Percentiles rank a stretch among this genome's conserved stretches.
Conservation (phyloP, 1,140 invertebrate genomes). For the Acromyrmex charruanus region DNA sequence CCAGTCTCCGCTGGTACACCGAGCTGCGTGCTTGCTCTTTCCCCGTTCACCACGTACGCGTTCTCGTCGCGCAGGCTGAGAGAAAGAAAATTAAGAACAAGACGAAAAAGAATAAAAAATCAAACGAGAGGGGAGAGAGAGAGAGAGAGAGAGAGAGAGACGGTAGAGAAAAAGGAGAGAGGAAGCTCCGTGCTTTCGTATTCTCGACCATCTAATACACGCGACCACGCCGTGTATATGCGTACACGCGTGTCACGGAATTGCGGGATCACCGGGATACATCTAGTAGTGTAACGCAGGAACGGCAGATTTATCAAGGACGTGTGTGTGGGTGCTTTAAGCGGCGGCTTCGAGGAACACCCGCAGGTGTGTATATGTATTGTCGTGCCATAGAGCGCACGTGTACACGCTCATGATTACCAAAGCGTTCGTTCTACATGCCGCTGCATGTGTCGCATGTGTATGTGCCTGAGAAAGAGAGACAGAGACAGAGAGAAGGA, state of each 20-base stretch:
- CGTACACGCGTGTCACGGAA: conserved; percentile 30
- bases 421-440: conserved; percentile 1
- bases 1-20: conserved; percentile 79
- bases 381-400: conserved; percentile 50
- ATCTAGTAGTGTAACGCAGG: conserved; percentile 34
- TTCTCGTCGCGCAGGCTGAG: conserved; percentile 42
- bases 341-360: conserved; percentile 62
- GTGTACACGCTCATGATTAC: conserved; percentile 30
- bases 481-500: no score
- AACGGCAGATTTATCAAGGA: conserved; percentile 39
- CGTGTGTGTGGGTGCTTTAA: conserved; percentile 52
- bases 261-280: conserved; percentile 13
- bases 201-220: background rate
- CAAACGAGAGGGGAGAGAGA: background rate
- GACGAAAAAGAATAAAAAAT: background rate
- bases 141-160: background rate
- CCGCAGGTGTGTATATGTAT: conserved; percentile 73
- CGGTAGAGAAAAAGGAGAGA: background rate
- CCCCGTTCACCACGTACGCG: conserved; percentile 70
- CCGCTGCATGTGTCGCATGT: conserved; percentile 10
- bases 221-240: background rate
- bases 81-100: background rate
- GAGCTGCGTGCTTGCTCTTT: conserved; percentile 74
- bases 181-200: conserved; percentile 9
- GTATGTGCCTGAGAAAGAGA: no score